Base-by-base conservation (phyloP, 2,888 invertebrate species). In the Smittia aterrima region DNA sequence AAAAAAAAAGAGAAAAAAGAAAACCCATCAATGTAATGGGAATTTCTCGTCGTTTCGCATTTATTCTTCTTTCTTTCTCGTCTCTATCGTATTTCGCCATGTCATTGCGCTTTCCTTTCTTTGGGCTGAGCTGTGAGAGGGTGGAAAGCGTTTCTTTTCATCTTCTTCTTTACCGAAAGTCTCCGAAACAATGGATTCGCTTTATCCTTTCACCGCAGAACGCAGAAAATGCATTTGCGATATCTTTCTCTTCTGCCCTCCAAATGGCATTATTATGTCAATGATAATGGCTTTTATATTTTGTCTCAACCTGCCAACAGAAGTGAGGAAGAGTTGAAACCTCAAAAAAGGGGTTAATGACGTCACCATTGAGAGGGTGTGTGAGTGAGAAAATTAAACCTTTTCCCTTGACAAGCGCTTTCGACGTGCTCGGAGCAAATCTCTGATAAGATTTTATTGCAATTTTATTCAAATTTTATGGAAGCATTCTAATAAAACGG, bases 21-120 rank as follows among this genome's bases (percentile, higher is more conserved):
- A 71, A 71, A 71, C 70, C 70, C 70, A 71, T 71, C 70, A 71
- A 71, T 71, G 70, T 71, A 71, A 71, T 71, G 70, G 66, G 66
- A 32, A 66, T 25, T 47, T 58, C 58, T 58, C 58, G 58, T 58
- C 58, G 32, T 66, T 66, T 66, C 66, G 32, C 66, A 66, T 66
- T 71, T 71, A 27, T 54, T 68, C 27, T 20, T 16, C 16, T 24
- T 53, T 71, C 54, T 6, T 54, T 27, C 22, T 47, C 41, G 41
- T 68, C 40, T 67, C 68, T 47, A 16, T 71, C 32, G 11, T 54
- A 32, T 67, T 71, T n/a, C 54, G 70, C 70, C 70, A 71, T 71
- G 70, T 71, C 70, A 71, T 71, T 71, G 53, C 53, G 70, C 53
- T 54, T 47, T 68, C 40, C 22, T 67, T 67, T 1, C 18, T 41